A percentile compares a stretch with the other conserved stretches of the same genome.
phyloP scores from a whole-genome alignment of 2,113 vertebrate genomes.

The Ochotona curzoniae region DNA sequence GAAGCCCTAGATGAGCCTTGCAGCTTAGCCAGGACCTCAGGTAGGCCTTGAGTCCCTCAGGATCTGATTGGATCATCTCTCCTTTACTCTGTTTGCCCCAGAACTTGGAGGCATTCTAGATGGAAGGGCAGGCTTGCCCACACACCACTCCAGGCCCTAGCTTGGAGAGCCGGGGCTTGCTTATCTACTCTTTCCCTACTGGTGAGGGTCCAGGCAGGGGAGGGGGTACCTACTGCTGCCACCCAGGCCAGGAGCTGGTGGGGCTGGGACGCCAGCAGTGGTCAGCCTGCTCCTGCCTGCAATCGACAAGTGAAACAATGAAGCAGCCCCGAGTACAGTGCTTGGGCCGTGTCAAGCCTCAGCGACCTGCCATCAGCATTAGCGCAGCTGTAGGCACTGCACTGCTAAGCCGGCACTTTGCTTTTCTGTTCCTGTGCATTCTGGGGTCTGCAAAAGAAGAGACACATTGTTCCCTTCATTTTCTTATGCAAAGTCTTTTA shows the following conservation, averaged over 20 bases:
- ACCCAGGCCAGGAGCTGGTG: rapidly evolving
- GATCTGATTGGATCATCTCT: neutral
- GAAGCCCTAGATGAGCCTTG: neutral
- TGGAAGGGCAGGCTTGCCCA: neutral
- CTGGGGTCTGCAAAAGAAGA: neutral
- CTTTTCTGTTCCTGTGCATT: neutral
- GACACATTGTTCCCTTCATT: neutral
- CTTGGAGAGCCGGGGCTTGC: neutral
- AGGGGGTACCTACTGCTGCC: neutral
- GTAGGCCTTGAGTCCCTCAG: neutral
- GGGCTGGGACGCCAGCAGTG: neutral
- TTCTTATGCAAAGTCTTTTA: neutral
- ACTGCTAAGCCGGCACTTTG: no score
- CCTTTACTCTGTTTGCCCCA: neutral
- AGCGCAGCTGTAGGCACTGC: neutral
- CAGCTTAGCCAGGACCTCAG: neutral
- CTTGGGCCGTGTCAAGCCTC: neutral
- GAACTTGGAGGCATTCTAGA: neutral
- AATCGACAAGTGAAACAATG: neutral
- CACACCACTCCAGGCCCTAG: neutral
- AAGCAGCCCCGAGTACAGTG: neutral
- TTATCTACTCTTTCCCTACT: neutral
- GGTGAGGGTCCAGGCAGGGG: no score
- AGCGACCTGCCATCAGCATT: no score
- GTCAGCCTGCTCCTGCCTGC: neutral